phyloP scores from a whole-genome alignment of 2,797 vertebrate species.

The Myotis planiceps region DNA sequence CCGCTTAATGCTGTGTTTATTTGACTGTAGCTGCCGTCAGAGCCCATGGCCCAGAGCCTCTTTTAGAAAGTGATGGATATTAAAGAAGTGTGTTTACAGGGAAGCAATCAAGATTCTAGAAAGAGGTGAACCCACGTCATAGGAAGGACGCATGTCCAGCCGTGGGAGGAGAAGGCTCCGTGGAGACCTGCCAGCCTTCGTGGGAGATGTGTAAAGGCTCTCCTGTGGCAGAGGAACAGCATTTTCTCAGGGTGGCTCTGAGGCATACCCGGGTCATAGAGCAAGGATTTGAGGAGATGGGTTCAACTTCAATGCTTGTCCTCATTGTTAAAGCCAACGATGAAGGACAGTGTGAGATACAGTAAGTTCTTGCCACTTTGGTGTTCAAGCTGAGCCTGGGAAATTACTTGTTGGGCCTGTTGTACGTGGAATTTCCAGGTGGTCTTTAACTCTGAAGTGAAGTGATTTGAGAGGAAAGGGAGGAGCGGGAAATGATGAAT shows the following conservation, averaged over 20 bases:
- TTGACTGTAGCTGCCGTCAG: neutral
- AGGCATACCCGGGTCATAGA: neutral
- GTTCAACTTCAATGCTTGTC: neutral
- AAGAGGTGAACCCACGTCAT: neutral
- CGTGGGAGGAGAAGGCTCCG: neutral
- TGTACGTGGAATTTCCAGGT: neutral
- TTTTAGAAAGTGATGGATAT: neutral
- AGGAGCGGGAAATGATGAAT: neutral
- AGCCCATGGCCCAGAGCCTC: neutral
- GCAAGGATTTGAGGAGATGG: neutral
- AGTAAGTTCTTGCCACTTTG: neutral
- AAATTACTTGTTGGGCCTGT: neutral
- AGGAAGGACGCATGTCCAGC: neutral
- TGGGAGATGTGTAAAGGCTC: neutral
- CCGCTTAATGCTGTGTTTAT: neutral
- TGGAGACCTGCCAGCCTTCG: neutral
- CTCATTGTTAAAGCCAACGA: neutral
- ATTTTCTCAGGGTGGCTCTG: neutral
- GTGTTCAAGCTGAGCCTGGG: neutral
- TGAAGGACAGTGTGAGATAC: neutral
- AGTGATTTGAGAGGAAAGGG: neutral
- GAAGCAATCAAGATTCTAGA: neutral
- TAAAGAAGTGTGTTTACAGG: neutral
- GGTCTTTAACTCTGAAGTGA: neutral
- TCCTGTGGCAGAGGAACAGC: neutral